Evolutionary conservation across 2,888 invertebrate species (phyloP).

Genomic region (Pyrrhia umbra): DNA sequence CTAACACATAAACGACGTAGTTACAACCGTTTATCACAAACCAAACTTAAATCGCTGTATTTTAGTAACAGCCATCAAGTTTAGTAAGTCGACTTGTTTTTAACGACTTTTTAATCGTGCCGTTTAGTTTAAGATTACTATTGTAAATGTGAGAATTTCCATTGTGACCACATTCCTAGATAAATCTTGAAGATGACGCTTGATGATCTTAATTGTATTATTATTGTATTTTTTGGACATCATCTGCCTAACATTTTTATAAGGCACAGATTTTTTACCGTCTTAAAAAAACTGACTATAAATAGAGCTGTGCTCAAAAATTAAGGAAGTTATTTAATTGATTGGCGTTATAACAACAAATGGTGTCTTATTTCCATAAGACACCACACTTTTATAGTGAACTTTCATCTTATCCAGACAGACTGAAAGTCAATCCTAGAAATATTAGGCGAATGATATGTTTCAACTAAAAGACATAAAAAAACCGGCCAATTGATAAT

Average conservation of each 20-base stretch:
- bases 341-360: too few relatives aligned
- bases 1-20: not conserved
- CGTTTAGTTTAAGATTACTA: constrained; percentile 38
- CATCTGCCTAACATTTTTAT: not conserved
- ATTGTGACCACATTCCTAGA: constrained; percentile 35
- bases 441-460: too few relatives aligned
- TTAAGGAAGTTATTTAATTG: not conserved
- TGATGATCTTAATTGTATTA: not conserved
- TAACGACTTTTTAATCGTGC: constrained; percentile 51
- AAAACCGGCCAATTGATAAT: too few relatives aligned
- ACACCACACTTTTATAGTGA: too few relatives aligned
- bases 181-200: constrained; percentile 7
- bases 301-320: not conserved
- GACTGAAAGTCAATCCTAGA: too few relatives aligned
- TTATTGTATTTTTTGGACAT: constrained; percentile 16
- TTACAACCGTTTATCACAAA: not conserved
- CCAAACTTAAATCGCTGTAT: constrained; percentile 1
- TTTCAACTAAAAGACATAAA: too few relatives aligned
- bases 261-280: not conserved
- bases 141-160: constrained; percentile 45
- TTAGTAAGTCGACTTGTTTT: constrained; percentile 22
- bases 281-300: not conserved
- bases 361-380: too few relatives aligned
- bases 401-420: too few relatives aligned
- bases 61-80: constrained; percentile 18